These are phyloP conservation scores for Chymomyza costata DNA, from an alignment of 1,140 invertebrate genomes.

Conservation along the genomic window DNA sequence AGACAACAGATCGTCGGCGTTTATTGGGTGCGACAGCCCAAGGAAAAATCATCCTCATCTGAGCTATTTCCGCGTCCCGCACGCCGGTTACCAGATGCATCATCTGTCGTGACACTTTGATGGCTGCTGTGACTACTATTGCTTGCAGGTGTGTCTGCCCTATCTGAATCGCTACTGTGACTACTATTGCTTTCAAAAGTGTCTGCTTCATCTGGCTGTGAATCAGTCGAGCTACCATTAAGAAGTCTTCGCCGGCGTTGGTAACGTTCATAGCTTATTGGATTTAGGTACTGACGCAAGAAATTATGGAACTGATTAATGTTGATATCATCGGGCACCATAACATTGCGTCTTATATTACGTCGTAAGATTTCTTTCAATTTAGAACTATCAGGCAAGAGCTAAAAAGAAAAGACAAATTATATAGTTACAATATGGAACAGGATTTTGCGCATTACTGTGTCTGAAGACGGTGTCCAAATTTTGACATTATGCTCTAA, in stretches of 20 bases:
- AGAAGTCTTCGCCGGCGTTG: neutral
- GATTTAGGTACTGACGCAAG: constrained; percentile 42
- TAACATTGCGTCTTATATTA: constrained; percentile 46
- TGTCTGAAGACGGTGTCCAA: constrained; percentile 87
- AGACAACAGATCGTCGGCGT: neutral
- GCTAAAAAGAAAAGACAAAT: constrained; percentile 38
- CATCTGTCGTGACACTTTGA: no score
- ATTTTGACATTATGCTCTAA: constrained; percentile 95
- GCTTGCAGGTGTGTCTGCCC: constrained; percentile 1
- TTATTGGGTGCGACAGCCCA: constrained; percentile 53
- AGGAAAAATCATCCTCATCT: constrained; percentile 21
- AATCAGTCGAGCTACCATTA: no score
- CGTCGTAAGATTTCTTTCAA: constrained; percentile 64
- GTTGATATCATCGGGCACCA: constrained; percentile 29
- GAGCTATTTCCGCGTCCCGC: constrained; percentile 17
- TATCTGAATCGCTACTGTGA: neutral
- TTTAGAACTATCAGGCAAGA: constrained; percentile 76
- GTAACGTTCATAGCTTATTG: neutral
- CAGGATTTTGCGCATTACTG: no score
- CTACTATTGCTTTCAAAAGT: neutral
- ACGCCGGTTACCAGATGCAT: neutral
- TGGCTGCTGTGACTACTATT: constrained; percentile 5
- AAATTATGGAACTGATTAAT: constrained; percentile 52
- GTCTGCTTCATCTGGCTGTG: no score
- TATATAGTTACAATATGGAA: neutral